Evolutionary conservation across 2,113 vertebrate genomes (phyloP), one percentile per base, ranked within the genome.

Genomic region (Strix uralensis): DNA sequence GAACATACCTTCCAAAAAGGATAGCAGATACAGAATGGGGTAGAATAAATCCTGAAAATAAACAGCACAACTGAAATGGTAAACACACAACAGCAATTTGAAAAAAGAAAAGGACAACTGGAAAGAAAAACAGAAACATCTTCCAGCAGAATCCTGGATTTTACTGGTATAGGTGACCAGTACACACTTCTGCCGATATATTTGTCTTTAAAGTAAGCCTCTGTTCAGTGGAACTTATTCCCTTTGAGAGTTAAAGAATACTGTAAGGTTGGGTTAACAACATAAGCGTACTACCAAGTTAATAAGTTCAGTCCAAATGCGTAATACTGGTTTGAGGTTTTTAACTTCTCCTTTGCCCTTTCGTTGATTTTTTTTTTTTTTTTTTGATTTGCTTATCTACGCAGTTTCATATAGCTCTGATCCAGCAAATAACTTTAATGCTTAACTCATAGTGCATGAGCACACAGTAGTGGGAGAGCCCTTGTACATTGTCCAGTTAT

Each of bases 11-110:
- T 78, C 23, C 22, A 61, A 71, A 91, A 71, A 67, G 47, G 25
- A 9, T n/a, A 82, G 17, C 2, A 3, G 58, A 5, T 78, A 32
- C 14, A 51, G 15, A 25, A 65, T 0, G 1, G 17, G 14, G 13
- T 34, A 61, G 54, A 84, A 34, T 7, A 5, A 72, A 70, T 81
- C 34, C 46, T 69, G 34, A 75, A 90, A 75, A 73, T 15, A 85
- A 44, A 58, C 11, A 80, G 25, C 25, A 63, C 12, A 71, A 66
- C 27, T 63, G 46, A 22, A 77, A 44, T 38, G 75, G 5, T 62
- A n/a, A 69, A 71, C 5, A 44, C 13, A 26, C 16, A 77, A 34
- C 11, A 84, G 11, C 26, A 80, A 16, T 49, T 46, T 62, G 26
- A 74, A 79, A 73, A 84, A 44, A 44, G 3, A 30, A 69, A 79